These are phyloP conservation scores for Wiebesia pumilae DNA, from an alignment of 1,140 invertebrate genomes.

Conservation along the genomic window DNA sequence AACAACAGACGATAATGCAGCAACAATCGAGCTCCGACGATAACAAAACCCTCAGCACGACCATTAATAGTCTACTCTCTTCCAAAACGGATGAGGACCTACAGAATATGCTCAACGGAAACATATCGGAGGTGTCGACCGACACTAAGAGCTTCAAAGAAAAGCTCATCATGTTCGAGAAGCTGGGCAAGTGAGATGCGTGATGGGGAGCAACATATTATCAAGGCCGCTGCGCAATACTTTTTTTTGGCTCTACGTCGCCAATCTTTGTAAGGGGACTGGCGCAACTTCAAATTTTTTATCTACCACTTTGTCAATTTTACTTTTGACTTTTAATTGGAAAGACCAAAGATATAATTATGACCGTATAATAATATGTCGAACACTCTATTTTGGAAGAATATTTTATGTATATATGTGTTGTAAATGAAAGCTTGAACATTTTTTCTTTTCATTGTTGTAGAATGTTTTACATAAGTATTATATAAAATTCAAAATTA, in stretches of 20 bases:
- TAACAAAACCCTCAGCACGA: constrained; percentile 65
- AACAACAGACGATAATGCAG: neutral
- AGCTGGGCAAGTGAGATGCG: constrained; percentile 69
- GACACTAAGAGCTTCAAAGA: constrained; percentile 74
- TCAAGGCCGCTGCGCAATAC: neutral
- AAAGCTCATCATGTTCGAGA: constrained; percentile 74
- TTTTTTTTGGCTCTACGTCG: neutral
- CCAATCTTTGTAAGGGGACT: neutral
- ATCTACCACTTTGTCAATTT: neutral
- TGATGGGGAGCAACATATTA: neutral
- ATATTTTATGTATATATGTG: neutral
- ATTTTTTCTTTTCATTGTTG: neutral
- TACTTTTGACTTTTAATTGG: constrained; percentile 5
- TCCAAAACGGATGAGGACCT: constrained; percentile 71
- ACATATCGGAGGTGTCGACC: constrained; percentile 73
- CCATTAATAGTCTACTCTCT: constrained; percentile 68
- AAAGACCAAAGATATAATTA: neutral
- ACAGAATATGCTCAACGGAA: constrained; percentile 73
- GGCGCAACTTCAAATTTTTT: neutral
- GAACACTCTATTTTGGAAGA: neutral
- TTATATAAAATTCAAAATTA: neutral
- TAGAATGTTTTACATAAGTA: neutral
- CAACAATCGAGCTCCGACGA: constrained; percentile 66
- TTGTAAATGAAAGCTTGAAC: neutral
- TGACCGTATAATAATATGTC: neutral